These are phyloP conservation scores for Macquaria australasica DNA, from an alignment of 2,113 vertebrate species.

Conservation along the genomic window DNA sequence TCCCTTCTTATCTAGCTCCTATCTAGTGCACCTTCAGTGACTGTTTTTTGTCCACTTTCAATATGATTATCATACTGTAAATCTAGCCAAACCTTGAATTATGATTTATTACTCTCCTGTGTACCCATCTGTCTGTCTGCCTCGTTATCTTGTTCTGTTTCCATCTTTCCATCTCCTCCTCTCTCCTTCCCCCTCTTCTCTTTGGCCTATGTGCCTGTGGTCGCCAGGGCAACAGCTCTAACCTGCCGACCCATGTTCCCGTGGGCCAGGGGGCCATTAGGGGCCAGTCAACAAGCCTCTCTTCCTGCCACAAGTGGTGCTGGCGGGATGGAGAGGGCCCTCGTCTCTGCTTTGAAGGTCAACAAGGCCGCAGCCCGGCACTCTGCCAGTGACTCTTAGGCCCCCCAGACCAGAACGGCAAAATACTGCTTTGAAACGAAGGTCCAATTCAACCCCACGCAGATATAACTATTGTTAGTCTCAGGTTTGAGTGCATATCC, in stretches of 20 bases:
- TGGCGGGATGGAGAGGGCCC: conserved; percentile 79
- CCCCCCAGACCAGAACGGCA: conserved; percentile 36
- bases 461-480: conserved; percentile 40
- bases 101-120: conserved; percentile 20
- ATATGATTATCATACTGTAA: not conserved
- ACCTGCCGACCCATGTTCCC: conserved; percentile 76
- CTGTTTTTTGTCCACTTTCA: not conserved
- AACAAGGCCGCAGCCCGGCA: conserved; percentile 74
- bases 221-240: conserved; percentile 80
- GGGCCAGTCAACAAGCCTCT: conserved; percentile 85
- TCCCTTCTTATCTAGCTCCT: not conserved
- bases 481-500: conserved; percentile 20
- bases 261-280: conserved; percentile 76
- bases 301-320: conserved; percentile 83
- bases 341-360: conserved; percentile 83
- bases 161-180: conserved; percentile 18
- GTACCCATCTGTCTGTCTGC: not conserved
- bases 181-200: conserved; percentile 35
- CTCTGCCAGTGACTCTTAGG: conserved; percentile 76
- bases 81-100: not conserved
- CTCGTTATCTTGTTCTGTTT: conserved; percentile 45
- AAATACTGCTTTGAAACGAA: conserved; percentile 51
- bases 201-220: conserved; percentile 56
- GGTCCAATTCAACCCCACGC: conserved; percentile 36
- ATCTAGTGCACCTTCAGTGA: too few species aligned